A percentile compares a stretch with the other conserved stretches of the same genome.
Evolutionary conservation across 2,888 invertebrate species (phyloP).

Genomic region (Chrysotoxum bicinctum): DNA sequence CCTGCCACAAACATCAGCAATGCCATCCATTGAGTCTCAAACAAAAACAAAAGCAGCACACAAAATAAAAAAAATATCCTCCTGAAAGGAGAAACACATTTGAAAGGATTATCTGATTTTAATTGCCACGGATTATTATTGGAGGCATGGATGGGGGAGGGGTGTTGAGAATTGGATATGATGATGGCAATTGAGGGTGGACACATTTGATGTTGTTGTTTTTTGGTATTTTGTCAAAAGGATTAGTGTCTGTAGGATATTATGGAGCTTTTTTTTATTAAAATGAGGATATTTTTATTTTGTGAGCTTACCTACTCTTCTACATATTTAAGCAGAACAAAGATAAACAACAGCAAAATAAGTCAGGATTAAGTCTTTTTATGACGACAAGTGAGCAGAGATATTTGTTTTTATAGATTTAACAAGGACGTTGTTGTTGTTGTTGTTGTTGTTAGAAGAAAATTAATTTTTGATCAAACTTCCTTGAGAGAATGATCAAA

Average conservation of each 20-base stretch:
- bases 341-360: neutral
- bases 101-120: conserved; percentile 68
- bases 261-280: conserved; percentile 25
- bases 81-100: conserved; percentile 55
- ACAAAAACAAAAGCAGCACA: neutral
- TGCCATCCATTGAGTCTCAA: conserved; percentile 30
- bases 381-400: neutral
- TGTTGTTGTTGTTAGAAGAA: neutral
- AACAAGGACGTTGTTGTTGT: neutral
- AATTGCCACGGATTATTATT: conserved; percentile 68
- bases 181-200: neutral
- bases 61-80: neutral
- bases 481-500: neutral
- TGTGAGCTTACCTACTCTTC: conserved; percentile 1
- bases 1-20: conserved; percentile 48
- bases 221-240: conserved; percentile 19
- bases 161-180: conserved; percentile 17
- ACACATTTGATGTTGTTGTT: conserved; percentile 4
- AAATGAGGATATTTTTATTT: neutral
- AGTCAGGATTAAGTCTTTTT: conserved; percentile 4
- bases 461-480: neutral
- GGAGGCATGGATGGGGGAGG: neutral
- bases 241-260: conserved; percentile 1
- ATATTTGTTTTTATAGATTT: neutral
- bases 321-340: neutral